Percentiles rank a stretch among this genome's conserved stretches.
phyloP scores from a whole-genome alignment of 2,888 invertebrate species.

The Pomacea canaliculata region DNA sequence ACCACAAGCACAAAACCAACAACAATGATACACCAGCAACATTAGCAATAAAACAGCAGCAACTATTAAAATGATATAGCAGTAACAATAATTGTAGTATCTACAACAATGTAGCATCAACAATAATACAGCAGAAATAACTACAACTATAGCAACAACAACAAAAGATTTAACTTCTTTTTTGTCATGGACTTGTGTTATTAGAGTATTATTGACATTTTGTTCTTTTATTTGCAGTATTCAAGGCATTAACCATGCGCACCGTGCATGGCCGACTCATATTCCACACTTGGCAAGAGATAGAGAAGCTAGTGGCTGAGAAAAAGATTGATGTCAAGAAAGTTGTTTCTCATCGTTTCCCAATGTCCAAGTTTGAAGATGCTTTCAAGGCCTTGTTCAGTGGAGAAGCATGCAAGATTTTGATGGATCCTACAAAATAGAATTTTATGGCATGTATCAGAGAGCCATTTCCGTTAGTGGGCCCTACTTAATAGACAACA shows the following conservation, averaged over 20 bases:
- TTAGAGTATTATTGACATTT: too few species aligned
- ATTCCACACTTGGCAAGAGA: slow-evolving; percentile 61
- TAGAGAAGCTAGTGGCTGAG: slow-evolving; percentile 56
- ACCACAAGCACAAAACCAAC: too few species aligned
- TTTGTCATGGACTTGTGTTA: too few species aligned
- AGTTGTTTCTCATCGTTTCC: slow-evolving; percentile 56
- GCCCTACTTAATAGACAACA: too few species aligned
- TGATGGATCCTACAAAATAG: slow-evolving; percentile 50
- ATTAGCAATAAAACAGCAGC: too few species aligned
- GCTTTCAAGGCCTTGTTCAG: slow-evolving; percentile 58
- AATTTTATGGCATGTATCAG: not conserved
- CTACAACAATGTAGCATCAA: too few species aligned
- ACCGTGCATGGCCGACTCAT: slow-evolving; percentile 62
- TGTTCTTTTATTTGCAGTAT: slow-evolving; percentile 42
- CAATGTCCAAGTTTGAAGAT: slow-evolving; percentile 61
- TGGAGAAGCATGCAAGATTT: slow-evolving; percentile 61
- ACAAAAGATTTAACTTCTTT: too few species aligned
- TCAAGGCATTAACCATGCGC: slow-evolving; percentile 59
- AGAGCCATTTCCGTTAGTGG: not conserved
- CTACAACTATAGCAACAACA: too few species aligned
- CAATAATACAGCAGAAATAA: too few species aligned
- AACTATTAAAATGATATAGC: too few species aligned
- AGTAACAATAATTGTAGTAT: too few species aligned
- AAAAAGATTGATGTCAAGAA: slow-evolving; percentile 53
- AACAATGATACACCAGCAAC: too few species aligned